A percentile compares a stretch with the other conserved stretches of the same genome.
phyloP scores from a whole-genome alignment of 2,113 vertebrate species.

The Gallinago undulata region DNA sequence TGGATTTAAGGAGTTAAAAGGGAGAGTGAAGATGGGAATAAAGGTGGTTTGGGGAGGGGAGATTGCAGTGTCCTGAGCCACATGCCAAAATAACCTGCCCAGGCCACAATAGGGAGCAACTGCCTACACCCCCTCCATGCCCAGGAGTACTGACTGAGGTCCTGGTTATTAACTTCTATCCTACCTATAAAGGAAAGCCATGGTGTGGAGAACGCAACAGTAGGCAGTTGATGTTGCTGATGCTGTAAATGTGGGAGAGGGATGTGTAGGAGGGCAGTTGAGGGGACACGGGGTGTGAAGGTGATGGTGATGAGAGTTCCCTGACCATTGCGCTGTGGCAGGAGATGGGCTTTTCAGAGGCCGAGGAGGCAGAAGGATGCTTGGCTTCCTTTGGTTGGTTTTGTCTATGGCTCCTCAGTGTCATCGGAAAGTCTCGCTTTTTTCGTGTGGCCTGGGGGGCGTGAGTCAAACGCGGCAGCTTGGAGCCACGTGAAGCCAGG shows the following conservation, averaged over 20 bases:
- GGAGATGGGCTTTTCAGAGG: not conserved
- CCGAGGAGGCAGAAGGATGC: not conserved
- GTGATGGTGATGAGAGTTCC: not conserved
- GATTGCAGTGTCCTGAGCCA: not conserved
- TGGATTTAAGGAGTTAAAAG: not conserved
- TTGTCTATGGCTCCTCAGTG: not conserved
- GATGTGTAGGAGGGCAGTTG: not conserved
- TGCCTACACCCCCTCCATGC: not conserved
- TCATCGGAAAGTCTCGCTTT: not conserved
- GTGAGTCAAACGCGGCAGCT: not conserved
- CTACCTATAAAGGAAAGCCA: not conserved
- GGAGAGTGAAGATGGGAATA: not conserved
- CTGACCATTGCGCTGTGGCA: rapidly evolving
- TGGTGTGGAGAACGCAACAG: not conserved
- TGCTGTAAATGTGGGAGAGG: not conserved
- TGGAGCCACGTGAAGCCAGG: not conserved
- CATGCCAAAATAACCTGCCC: not conserved
- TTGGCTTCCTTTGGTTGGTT: not conserved
- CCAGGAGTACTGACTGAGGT: not conserved
- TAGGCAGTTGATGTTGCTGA: not conserved
- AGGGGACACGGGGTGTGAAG: not conserved
- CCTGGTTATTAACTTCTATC: not conserved
- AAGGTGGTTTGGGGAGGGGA: not conserved
- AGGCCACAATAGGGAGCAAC: not conserved
- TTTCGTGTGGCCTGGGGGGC: rapidly evolving